Percentiles rank a stretch among this genome's conserved stretches.
Conservation (phyloP, 1,140 invertebrate species). For the Megalopta genalis region DNA sequence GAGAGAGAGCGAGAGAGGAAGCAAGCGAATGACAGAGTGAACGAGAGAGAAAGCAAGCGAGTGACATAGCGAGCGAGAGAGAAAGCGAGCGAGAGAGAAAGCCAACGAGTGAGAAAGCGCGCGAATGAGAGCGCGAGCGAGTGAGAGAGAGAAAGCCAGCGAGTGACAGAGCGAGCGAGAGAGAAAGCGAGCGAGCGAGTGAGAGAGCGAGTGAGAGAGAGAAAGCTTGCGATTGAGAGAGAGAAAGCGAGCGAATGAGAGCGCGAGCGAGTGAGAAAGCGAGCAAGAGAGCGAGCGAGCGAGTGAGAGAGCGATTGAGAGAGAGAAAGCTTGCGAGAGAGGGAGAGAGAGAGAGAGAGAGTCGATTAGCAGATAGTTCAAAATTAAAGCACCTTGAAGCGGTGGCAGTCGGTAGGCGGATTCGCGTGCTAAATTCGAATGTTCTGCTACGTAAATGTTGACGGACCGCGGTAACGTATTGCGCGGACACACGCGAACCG, state of each 20-base stretch:
- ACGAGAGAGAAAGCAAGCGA: background rate
- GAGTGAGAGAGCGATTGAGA: background rate
- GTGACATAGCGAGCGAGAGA: background rate
- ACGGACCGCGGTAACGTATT: constrained; percentile 42
- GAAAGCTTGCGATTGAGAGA: background rate
- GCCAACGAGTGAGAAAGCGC: too few species aligned
- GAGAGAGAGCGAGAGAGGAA: background rate
- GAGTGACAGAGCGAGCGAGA: too few species aligned
- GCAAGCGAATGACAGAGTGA: too few species aligned
- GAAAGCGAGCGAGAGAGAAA: too few species aligned
- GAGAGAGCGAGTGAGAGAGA: too few species aligned
- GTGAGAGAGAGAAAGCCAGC: too few species aligned
- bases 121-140: too few species aligned
- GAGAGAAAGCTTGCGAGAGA: background rate
- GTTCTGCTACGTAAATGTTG: constrained; percentile 45
- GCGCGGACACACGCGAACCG: constrained; percentile 32
- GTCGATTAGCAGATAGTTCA: constrained; percentile 15
- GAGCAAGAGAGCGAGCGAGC: too few species aligned
- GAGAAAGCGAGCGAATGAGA: background rate
- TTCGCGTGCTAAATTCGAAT: constrained; percentile 46
- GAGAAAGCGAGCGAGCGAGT: too few species aligned
- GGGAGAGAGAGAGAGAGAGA: too few species aligned
- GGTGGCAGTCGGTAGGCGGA: background rate
- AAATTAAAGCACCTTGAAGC: constrained; percentile 21
- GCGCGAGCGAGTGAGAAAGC: background rate